Evolutionary conservation across 1,140 invertebrate genomes (phyloP).

Genomic region (Coptotermes formosanus): DNA sequence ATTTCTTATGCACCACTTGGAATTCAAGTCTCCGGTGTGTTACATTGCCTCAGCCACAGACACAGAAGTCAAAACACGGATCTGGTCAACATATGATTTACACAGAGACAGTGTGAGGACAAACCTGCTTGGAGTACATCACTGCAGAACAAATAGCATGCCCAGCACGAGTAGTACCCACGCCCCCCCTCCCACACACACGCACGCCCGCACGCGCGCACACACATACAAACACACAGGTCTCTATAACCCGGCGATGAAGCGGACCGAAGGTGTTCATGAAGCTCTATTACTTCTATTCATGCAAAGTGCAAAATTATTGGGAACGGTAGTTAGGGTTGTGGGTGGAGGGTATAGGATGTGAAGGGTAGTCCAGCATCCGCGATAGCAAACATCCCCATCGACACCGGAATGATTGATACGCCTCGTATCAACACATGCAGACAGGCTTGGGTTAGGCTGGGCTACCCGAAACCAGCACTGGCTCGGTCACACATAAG

Average conservation of each 20-base stretch:
- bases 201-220: no score
- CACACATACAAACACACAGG: no score
- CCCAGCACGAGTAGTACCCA: neutral
- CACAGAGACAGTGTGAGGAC: neutral
- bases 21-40: neutral
- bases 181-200: no score
- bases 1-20: neutral
- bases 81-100: constrained; percentile 10
- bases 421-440: constrained; percentile 4
- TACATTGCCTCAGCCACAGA: neutral
- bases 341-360: neutral
- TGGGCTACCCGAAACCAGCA: neutral
- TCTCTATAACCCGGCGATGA: neutral
- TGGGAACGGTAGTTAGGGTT: neutral
- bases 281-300: neutral
- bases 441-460: neutral
- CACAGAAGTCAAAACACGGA: neutral
- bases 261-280: neutral
- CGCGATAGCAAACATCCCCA: constrained; percentile 1
- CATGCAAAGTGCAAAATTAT: constrained; percentile 11
- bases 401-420: constrained; percentile 5
- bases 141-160: neutral
- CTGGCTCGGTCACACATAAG: neutral
- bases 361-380: neutral
- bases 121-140: neutral